Conservation (phyloP, 2,888 invertebrate species). For the Trissoscelio sp. region DNA sequence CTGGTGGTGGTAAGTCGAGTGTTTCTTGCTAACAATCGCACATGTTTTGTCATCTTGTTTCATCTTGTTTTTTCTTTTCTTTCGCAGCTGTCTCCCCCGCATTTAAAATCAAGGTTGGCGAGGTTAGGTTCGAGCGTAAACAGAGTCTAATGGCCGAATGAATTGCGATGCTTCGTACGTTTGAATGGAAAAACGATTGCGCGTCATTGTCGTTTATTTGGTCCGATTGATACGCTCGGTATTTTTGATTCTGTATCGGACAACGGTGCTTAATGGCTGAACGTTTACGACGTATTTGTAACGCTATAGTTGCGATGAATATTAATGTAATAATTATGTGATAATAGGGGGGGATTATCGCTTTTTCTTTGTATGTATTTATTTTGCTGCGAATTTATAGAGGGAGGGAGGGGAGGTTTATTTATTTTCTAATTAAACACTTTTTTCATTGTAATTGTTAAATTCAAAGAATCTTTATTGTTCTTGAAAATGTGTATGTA, state of each 20-base stretch:
- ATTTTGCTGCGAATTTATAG: too few species aligned
- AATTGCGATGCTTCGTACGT: slow-evolving; percentile 28
- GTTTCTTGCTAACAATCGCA: too few species aligned
- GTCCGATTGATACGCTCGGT: neutral
- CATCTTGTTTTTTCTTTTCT: neutral
- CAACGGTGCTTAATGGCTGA: slow-evolving; percentile 40
- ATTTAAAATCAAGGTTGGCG: too few species aligned
- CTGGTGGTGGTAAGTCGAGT: slow-evolving; percentile 89
- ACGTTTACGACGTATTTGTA: slow-evolving; percentile 35
- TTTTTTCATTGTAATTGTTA: too few species aligned
- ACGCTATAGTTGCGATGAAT: slow-evolving; percentile 15
- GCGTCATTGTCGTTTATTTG: neutral
- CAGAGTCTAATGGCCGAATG: slow-evolving; percentile 53
- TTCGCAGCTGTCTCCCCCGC: too few species aligned
- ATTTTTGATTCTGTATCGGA: neutral
- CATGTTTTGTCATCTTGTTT: too few species aligned
- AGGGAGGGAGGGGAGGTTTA: too few species aligned
- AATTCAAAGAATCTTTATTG: too few species aligned
- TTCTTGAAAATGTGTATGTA: too few species aligned
- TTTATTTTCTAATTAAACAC: too few species aligned
- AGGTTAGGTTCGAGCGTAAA: slow-evolving; percentile 64
- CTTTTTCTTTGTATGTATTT: too few species aligned
- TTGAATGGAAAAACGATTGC: neutral
- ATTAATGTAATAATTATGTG: neutral
- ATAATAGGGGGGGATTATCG: neutral